These are phyloP conservation scores for Trissolcus brochymenae DNA, from an alignment of 2,888 invertebrate genomes.

Conservation along the genomic window DNA sequence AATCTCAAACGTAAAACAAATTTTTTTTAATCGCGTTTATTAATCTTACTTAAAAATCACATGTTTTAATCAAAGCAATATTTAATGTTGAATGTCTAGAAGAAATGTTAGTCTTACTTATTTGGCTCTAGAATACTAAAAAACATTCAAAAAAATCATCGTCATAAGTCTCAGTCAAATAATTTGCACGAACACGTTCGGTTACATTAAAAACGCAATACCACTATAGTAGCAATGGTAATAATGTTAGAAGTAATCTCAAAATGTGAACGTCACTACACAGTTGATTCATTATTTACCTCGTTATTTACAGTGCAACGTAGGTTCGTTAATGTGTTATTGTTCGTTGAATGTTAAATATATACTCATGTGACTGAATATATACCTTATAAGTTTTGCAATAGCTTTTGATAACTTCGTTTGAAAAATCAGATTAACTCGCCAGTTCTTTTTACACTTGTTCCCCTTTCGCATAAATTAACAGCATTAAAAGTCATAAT, in stretches of 20 bases:
- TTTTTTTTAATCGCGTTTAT: too few species aligned
- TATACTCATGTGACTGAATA: slow-evolving; percentile 5
- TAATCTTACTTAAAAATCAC: too few species aligned
- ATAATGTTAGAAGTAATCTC: slow-evolving; percentile 1
- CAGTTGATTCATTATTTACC: slow-evolving; percentile 22
- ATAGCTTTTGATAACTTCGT: not conserved
- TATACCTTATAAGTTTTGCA: slow-evolving; percentile 4
- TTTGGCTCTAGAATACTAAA: too few species aligned
- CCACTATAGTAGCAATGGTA: not conserved
- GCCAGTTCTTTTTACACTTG: not conserved
- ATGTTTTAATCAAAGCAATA: too few species aligned
- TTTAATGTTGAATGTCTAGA: too few species aligned
- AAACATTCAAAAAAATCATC: too few species aligned
- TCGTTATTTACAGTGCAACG: slow-evolving; percentile 8
- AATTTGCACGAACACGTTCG: not conserved
- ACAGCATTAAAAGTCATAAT: too few species aligned
- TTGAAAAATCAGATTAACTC: not conserved
- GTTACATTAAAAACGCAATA: not conserved
- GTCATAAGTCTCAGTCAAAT: too few species aligned
- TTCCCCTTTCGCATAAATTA: not conserved
- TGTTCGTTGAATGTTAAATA: slow-evolving; percentile 24
- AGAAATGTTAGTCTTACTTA: too few species aligned
- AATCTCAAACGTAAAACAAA: too few species aligned
- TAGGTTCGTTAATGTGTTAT: slow-evolving; percentile 18
- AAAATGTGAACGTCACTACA: slow-evolving; percentile 17